Conservation (phyloP, 2,888 invertebrate species). For the Poecilobothrus nobilitatus region DNA sequence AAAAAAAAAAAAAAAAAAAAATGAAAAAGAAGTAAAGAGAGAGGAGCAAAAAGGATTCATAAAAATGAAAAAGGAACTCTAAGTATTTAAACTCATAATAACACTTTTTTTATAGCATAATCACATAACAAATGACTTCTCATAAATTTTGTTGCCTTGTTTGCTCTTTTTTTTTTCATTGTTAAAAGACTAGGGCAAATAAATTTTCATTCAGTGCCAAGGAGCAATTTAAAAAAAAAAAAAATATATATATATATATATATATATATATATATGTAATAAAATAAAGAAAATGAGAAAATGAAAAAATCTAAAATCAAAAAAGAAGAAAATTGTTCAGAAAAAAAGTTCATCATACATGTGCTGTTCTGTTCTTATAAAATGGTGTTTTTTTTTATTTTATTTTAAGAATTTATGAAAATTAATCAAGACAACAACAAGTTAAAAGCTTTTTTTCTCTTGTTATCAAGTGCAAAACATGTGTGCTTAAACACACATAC, state of each 20-base stretch:
- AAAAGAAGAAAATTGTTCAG: background rate
- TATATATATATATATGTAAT: background rate
- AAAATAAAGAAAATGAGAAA: background rate
- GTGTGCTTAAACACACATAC: too few species aligned
- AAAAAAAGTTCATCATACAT: too few species aligned
- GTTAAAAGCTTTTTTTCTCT: too few species aligned
- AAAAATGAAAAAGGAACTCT: background rate
- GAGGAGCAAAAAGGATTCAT: too few species aligned
- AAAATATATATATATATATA: background rate
- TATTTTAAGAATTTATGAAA: too few species aligned
- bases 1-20: too few species aligned
- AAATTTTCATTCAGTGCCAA: conserved; percentile 3
- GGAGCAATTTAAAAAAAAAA: conserved; percentile 3
- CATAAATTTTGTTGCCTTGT: background rate
- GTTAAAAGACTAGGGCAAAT: background rate
- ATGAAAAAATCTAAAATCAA: background rate
- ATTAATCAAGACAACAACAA: too few species aligned
- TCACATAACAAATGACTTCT: conserved; percentile 6
- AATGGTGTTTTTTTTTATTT: too few species aligned
- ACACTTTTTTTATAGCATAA: background rate
- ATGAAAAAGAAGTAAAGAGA: too few species aligned
- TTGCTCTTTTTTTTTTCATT: too few species aligned
- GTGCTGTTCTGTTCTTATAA: too few species aligned
- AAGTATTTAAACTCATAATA: background rate
- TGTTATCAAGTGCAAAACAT: too few species aligned